Percentiles rank a stretch among this genome's conserved stretches.
phyloP scores from a whole-genome alignment of 2,113 vertebrate species.

The Bolborhynchus lineola region DNA sequence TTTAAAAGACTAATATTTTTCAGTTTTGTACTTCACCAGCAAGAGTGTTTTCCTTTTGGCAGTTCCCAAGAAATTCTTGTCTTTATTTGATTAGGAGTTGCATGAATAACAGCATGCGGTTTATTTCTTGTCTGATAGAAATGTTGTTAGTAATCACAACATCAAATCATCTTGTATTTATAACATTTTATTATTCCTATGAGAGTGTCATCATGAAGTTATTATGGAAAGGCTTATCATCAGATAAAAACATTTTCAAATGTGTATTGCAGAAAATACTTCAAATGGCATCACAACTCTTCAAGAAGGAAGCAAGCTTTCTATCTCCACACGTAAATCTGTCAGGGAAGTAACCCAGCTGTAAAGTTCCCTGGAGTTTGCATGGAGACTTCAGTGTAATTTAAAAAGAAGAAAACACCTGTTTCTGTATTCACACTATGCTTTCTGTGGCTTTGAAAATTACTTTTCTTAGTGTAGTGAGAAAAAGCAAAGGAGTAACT shows the following conservation, averaged over 20 bases:
- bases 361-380: neutral
- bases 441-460: neutral
- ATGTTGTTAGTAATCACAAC: conserved; percentile 21
- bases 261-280: neutral
- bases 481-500: neutral
- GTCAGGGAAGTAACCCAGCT: neutral
- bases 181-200: conserved; percentile 4
- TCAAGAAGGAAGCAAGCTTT: neutral
- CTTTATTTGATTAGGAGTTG: conserved; percentile 26
- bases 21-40: neutral
- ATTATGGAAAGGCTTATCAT: neutral
- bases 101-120: neutral
- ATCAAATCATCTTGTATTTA: neutral
- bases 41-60: neutral
- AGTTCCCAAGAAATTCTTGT: conserved; percentile 15
- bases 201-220: neutral
- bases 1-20: neutral
- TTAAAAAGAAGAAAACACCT: neutral
- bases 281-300: neutral
- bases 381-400: neutral
- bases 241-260: conserved; percentile 9
- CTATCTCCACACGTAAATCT: neutral
- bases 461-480: neutral
- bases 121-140: conserved; percentile 11
- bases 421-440: neutral